These are phyloP conservation scores for Trilocha varians DNA, from an alignment of 2,888 invertebrate genomes.

Conservation along the genomic window DNA sequence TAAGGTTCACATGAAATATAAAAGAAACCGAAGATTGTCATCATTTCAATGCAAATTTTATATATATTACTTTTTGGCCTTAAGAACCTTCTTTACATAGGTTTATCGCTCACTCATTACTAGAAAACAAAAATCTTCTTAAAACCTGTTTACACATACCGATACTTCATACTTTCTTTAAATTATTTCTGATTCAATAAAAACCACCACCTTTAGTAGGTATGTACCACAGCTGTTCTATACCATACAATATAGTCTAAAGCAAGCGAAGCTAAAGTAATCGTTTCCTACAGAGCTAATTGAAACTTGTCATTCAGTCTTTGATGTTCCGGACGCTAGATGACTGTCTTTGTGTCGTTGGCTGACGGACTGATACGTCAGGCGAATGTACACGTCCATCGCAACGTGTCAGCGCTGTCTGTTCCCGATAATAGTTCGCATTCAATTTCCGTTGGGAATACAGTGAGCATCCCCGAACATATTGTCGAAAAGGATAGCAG, in stretches of 20 bases:
- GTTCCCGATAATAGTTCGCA: slow-evolving; percentile 40
- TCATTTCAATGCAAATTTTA: too few species aligned
- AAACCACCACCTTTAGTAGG: too few species aligned
- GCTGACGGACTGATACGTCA: slow-evolving; percentile 41
- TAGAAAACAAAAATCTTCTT: too few species aligned
- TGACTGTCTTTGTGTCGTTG: slow-evolving; percentile 45
- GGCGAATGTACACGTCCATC: slow-evolving; percentile 32
- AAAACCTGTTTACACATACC: too few species aligned
- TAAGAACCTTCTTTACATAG: too few species aligned
- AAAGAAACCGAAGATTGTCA: too few species aligned
- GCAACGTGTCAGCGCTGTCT: slow-evolving; percentile 33
- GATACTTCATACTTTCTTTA: too few species aligned
- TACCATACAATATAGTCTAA: background rate
- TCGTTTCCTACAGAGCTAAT: slow-evolving; percentile 17
- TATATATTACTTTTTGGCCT: too few species aligned
- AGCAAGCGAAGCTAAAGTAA: background rate
- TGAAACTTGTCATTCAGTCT: slow-evolving; percentile 38
- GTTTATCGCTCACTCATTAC: too few species aligned
- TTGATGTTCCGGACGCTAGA: slow-evolving; percentile 37
- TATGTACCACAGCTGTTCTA: too few species aligned
- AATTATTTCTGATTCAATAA: too few species aligned
- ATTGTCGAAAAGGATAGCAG: slow-evolving; percentile 28
- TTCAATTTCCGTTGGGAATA: slow-evolving; percentile 51
- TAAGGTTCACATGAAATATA: too few species aligned
- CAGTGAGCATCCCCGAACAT: slow-evolving; percentile 31